phyloP scores from a whole-genome alignment of 2,888 invertebrate species.

The Chymomyza caudatula region DNA sequence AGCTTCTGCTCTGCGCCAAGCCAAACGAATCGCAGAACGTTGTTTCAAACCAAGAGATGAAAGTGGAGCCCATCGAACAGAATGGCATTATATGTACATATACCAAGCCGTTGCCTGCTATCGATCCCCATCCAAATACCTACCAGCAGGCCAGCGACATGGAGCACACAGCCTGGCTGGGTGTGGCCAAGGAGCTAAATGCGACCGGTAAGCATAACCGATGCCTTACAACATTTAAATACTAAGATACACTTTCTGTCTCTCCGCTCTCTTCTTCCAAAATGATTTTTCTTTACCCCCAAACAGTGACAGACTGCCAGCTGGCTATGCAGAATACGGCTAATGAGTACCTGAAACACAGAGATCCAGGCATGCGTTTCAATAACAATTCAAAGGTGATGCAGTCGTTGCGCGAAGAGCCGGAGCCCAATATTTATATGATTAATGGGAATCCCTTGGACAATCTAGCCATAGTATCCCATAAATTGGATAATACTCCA shows the following conservation, averaged over 20 bases:
- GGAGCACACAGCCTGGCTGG: slow-evolving; percentile 52
- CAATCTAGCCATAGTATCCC: too few relatives aligned
- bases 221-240: too few relatives aligned
- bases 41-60: not conserved
- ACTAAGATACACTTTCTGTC: not conserved
- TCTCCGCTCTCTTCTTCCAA: too few relatives aligned
- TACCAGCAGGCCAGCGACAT: slow-evolving; percentile 14
- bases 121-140: slow-evolving; percentile 41
- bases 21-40: not conserved
- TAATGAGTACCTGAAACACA: slow-evolving; percentile 37
- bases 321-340: slow-evolving; percentile 45
- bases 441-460: too few relatives aligned
- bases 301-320: slow-evolving; percentile 52
- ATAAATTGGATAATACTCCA: too few relatives aligned
- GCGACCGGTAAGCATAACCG: slow-evolving; percentile 46
- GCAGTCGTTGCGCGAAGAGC: too few relatives aligned
- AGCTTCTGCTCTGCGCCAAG: slow-evolving; percentile 25
- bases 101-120: slow-evolving; percentile 36
- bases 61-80: not conserved
- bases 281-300: not conserved
- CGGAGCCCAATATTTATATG: too few relatives aligned
- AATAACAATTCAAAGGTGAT: too few relatives aligned
- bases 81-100: not conserved
- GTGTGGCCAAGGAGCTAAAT: slow-evolving; percentile 46
- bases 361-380: slow-evolving; percentile 41